Conservation (phyloP, 2,113 vertebrate genomes). For the Glareola pratincola region DNA sequence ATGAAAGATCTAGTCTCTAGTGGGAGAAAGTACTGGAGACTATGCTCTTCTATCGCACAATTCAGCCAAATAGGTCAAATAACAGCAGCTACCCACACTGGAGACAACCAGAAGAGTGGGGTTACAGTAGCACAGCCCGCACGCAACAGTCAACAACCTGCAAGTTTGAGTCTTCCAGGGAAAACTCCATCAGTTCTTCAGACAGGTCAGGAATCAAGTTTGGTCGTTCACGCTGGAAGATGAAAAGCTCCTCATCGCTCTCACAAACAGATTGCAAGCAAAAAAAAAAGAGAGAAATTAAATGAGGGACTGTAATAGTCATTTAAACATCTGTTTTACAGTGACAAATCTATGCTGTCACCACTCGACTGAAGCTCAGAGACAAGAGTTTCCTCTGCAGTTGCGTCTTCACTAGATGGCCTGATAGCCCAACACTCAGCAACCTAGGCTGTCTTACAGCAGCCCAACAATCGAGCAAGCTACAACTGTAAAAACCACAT, state of each 20-base stretch:
- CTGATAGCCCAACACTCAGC: neutral
- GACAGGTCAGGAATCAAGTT: conserved; percentile 69
- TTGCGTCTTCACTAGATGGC: neutral
- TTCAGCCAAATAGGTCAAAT: neutral
- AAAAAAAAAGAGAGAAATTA: neutral
- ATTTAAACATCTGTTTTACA: neutral
- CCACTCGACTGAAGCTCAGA: neutral
- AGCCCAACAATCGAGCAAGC: neutral
- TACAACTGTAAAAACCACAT: neutral
- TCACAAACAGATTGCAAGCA: conserved; percentile 74
- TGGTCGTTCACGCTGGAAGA: conserved; percentile 75
- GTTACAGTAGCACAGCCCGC: neutral
- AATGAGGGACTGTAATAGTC: neutral
- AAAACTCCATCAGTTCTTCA: conserved; percentile 52
- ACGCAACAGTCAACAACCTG: conserved; percentile 49
- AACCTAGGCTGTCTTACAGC: neutral
- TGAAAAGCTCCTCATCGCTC: conserved; percentile 66
- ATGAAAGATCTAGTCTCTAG: neutral
- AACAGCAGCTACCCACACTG: neutral
- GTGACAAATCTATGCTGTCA: neutral
- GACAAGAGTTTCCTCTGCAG: neutral
- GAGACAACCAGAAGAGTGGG: neutral
- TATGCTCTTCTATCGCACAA: neutral
- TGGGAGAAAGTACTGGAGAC: neutral
- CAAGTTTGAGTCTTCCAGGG: conserved; percentile 32